Conservation (phyloP, 2,888 invertebrate species). For the Ectemnius cavifrons region DNA sequence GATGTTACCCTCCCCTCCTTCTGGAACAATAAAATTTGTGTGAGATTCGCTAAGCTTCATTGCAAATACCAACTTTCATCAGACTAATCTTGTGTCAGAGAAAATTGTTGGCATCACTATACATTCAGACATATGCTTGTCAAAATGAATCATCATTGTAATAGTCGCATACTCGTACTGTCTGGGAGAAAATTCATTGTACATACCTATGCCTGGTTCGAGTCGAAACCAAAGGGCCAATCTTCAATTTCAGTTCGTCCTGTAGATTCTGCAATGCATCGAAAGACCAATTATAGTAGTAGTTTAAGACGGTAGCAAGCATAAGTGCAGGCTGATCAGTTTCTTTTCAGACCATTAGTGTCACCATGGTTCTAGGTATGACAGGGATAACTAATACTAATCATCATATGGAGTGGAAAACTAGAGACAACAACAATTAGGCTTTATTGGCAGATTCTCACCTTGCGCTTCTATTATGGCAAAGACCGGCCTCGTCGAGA, state of each 20-base stretch:
- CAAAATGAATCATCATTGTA: slow-evolving; percentile 64
- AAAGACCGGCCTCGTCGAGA: too few species aligned
- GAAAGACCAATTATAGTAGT: neutral
- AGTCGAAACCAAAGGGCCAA: neutral
- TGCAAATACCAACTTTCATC: neutral
- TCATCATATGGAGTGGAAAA: slow-evolving; percentile 53
- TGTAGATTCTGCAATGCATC: neutral
- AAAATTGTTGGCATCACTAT: slow-evolving; percentile 62
- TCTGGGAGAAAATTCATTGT: neutral
- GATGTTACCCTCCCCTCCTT: too few species aligned
- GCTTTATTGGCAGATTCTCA: neutral
- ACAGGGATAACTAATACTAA: slow-evolving; percentile 73
- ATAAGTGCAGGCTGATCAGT: neutral
- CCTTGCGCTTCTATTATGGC: neutral
- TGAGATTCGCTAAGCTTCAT: neutral
- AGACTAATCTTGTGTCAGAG: slow-evolving; percentile 44
- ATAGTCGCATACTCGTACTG: neutral
- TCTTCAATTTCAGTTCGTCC: neutral
- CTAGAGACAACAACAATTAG: neutral
- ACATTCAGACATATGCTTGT: slow-evolving; percentile 74
- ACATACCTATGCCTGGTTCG: neutral
- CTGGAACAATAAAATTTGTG: neutral
- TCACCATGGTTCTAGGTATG: slow-evolving; percentile 70
- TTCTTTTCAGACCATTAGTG: slow-evolving; percentile 60
- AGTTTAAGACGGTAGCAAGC: neutral